Conservation (phyloP, 2,888 invertebrate genomes). For the Eupithecia tripunctaria region DNA sequence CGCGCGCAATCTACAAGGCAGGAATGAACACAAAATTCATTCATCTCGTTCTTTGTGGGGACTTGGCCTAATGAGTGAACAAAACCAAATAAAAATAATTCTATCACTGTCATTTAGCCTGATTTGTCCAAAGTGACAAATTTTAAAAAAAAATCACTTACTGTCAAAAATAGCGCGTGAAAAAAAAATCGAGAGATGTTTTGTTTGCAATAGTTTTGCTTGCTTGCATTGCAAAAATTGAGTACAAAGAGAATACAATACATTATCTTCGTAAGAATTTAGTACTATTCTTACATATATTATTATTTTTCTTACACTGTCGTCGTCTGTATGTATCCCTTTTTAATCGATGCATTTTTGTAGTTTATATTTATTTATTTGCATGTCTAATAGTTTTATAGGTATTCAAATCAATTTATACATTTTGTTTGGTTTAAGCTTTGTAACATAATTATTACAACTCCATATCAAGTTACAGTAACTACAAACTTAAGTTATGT, state of each 20-base stretch:
- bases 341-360: too few species aligned
- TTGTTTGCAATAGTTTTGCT: not conserved
- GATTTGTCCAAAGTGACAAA: too few species aligned
- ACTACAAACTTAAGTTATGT: constrained; percentile 19
- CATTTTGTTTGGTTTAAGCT: not conserved
- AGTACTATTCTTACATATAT: too few species aligned
- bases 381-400: too few species aligned
- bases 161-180: constrained; percentile 3
- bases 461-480: not conserved
- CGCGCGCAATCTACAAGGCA: constrained; percentile 14
- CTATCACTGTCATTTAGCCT: not conserved
- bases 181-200: too few species aligned
- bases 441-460: not conserved
- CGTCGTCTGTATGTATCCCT: too few species aligned
- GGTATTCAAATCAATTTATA: not conserved
- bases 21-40: not conserved
- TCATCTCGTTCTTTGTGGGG: not conserved
- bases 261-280: too few species aligned
- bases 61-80: not conserved
- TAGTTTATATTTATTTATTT: too few species aligned
- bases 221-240: not conserved
- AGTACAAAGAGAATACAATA: too few species aligned
- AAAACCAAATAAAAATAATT: not conserved
- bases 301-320: too few species aligned
- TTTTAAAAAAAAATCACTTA: not conserved